Evolutionary conservation across 2,888 invertebrate species (phyloP), one percentile per base, ranked within the genome.

Genomic region (Macaria liturata): DNA sequence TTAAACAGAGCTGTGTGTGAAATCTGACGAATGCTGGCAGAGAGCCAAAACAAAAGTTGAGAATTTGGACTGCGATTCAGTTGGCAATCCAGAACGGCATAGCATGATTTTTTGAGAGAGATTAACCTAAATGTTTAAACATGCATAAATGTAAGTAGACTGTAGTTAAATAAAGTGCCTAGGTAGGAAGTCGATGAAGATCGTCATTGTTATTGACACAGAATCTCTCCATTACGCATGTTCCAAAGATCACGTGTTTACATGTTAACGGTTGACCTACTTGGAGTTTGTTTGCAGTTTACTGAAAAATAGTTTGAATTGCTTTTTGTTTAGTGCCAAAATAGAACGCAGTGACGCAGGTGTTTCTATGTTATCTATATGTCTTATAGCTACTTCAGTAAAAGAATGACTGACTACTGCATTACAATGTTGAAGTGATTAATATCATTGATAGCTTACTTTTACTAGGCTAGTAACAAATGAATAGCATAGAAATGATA

Each of bases 1-100:
- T 59, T 63, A 61, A 61, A 62, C 58, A 62, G 44, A 42, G 3
- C n/a, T 46, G 44, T 32, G 45, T 49, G 9, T 7, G 49, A 53
- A 39, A n/a, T 20, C 20, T 20, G 20, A 20, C 20, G 20, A 48
- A 52, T 54, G 34, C 30, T 55, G 55, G 59, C 48, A n/a, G 0
- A 37, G 3, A 9, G 44, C 55, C 59, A 51, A 42, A 34, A 39
- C n/a, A 3, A 40, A 9, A 9, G 42, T n/a, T 42, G 4, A n/a
- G 42, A 42, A 42, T 42, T 42, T n/a, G 42, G n/a, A n/a, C 42
- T 5, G 42, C 34, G 34, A 2, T 37, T 42, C 42, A 42, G 42
- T n/a, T 8, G 37, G 32, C 34, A 8, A 44, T 39, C 45, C n/a
- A 9, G 32, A 46, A 34, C 30, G 37, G 6, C 31, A 7, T 4